Base-by-base conservation (phyloP, 1,140 invertebrate species). In the Pachyrhynchus sulphureomaculatus region DNA sequence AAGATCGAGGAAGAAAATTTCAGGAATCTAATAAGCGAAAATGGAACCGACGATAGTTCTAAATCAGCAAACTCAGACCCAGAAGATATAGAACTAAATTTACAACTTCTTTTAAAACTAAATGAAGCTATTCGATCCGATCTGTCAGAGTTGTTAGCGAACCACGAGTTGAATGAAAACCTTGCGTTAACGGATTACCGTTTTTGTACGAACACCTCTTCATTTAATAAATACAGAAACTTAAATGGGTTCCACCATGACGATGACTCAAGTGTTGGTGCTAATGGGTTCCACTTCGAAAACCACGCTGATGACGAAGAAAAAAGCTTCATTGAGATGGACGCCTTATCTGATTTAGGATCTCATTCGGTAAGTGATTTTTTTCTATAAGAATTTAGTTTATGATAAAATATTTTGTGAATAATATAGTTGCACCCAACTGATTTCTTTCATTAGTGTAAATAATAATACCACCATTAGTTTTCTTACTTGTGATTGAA, bases 41-140 rank as follows among this genome's bases (percentile, higher is more conserved):
- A 42, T 4, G 1, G 15, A 9, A 34, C 18, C 4, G 26, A 41
- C 15, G 36, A 54, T 32, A 37, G 39, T 42, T 54, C 52, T n/a
- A 36, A 20, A 9, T 26, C 51, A 41, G 34, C 34, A 29, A 33
- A 39, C 13, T 61, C 58, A 8, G 58, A 61, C 36, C 49, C 49
- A 10, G 65, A 63, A 39, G 65, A 67, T 17, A 64, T 52, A 26
- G 53, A 64, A 10, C 33, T 61, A n/a, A 60, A 64, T 37, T 29
- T 67, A 9, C 53, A 64, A 23, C 56, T 66, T 26, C 41, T 69
- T 2, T 17, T 71, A 13, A 47, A 66, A 37, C 36, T 71, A n/a
- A 68, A 67, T 24, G 62, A 66, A 53, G 59, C 55, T 12, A 69
- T 71, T 26, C 49, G 68, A 45, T 69, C 69, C 4, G 69, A 71